Base-by-base conservation (phyloP, 2,113 vertebrate species). In the Garra rufa region DNA sequence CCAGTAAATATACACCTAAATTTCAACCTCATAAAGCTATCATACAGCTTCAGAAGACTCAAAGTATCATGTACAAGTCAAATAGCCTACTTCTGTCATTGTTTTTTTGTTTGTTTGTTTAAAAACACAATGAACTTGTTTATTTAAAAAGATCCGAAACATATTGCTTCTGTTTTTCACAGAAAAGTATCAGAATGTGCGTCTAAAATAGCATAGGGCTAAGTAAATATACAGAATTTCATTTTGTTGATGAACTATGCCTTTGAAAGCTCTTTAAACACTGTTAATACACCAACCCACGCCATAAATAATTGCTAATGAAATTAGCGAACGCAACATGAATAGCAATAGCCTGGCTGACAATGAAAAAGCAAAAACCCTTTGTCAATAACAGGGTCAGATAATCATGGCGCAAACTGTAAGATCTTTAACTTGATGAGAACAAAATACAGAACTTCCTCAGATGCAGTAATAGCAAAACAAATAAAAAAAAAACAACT, bases 281-380 rank as follows among this genome's bases (percentile, higher is more conserved):
- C 63, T 44, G 73, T 43, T 52, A 73, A 65, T 8, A 38, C 4
- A 83, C 41, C 52, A 78, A n/a, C 43, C 34, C 50, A 74, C 82
- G 9, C 76, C 70, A 76, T 38, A 77, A 83, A 86, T 86, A 88
- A 83, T 83, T 85, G 82, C 76, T 81, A 46, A 59, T n/a, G 28
- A 43, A 17, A 55, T 82, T 80, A 79, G 15, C 76, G 82, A 82
- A 13, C 41, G 30, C 70, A 65, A 55, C 50, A 71, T 73, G 77
- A 83, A 87, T 38, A 82, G 30, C 71, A 83, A 73, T 57, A 87
- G 81, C 71, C 76, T 63, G 15, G 41, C 44, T 28, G 38, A 69
- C 71, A 75, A 85, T 74, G 34, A 79, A 82, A 63, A 74, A 70
- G 75, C 73, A 71, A 43, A 77, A 65, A 83, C 82, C 69, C 2